Percentiles rank a stretch among this genome's conserved stretches.
Evolutionary conservation across 2,797 vertebrate species (phyloP).

Genomic region (Anabas testudineus): DNA sequence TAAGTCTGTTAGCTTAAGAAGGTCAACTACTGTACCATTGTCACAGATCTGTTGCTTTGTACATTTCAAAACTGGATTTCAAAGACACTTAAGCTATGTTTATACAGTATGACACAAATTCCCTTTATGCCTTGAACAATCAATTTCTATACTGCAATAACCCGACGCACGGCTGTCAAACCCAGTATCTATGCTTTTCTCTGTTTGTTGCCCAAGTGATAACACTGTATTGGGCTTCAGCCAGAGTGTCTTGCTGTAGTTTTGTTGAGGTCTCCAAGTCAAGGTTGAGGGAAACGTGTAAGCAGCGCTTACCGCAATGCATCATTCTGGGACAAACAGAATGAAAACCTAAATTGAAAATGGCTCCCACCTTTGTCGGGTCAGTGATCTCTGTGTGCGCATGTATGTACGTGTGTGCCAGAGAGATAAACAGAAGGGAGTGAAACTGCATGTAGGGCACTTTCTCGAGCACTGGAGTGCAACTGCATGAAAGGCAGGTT

Average conservation of each 20-base stretch:
- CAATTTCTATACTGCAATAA: not conserved
- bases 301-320: constrained; percentile 45
- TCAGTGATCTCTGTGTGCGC: constrained; percentile 53
- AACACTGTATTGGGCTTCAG: constrained; percentile 18
- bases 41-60: not conserved
- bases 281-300: constrained; percentile 41
- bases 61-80: constrained; percentile 4
- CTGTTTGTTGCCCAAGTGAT: constrained; percentile 13
- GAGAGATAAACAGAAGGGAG: constrained; percentile 13
- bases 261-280: constrained; percentile 33
- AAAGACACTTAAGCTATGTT: not conserved
- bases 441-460: constrained; percentile 54
- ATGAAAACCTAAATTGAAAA: constrained; percentile 64
- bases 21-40: not conserved
- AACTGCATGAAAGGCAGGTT: constrained; percentile 71
- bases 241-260: constrained; percentile 23
- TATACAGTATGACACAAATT: constrained; percentile 12
- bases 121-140: not conserved
- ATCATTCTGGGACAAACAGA: constrained; percentile 45
- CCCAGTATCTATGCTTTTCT: constrained; percentile 10
- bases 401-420: constrained; percentile 13
- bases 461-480: constrained; percentile 60
- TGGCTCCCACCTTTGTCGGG: constrained; percentile 61
- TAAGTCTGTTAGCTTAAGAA: constrained; percentile 2
- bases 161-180: not conserved